phyloP scores from a whole-genome alignment of 2,797 vertebrate species.

The Gastrophryne carolinensis region DNA sequence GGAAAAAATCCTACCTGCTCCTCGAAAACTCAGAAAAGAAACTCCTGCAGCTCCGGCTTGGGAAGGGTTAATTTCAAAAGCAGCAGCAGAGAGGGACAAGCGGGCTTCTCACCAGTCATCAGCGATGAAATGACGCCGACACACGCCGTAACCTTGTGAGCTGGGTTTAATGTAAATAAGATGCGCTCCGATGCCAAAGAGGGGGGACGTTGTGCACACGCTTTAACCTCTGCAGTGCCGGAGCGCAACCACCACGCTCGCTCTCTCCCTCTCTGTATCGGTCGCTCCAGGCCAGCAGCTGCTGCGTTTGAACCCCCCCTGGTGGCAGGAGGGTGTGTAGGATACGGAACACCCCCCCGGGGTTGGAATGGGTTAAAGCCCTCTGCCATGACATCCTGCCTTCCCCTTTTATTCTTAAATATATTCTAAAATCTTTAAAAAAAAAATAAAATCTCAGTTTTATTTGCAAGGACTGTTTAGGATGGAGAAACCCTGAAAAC shows the following conservation, averaged over 20 bases:
- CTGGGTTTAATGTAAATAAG: slow-evolving; percentile 99
- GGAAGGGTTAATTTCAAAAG: slow-evolving; percentile 68
- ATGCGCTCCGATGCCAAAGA: slow-evolving; percentile 96
- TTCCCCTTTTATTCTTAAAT: too few relatives aligned
- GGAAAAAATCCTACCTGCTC: slow-evolving; percentile 91
- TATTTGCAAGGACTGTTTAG: slow-evolving; percentile 83
- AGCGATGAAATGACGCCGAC: slow-evolving; percentile 98
- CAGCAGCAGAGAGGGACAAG: slow-evolving; percentile 76
- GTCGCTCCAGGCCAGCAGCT: neutral
- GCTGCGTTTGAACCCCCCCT: neutral
- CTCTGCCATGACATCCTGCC: slow-evolving; percentile 61
- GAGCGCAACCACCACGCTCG: too few relatives aligned
- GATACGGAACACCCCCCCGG: neutral
- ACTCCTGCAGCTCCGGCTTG: slow-evolving; percentile 75
- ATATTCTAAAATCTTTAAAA: too few relatives aligned
- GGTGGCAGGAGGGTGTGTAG: neutral
- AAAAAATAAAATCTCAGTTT: slow-evolving; percentile 73
- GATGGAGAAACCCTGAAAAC: slow-evolving; percentile 75
- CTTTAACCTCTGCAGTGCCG: slow-evolving; percentile 78
- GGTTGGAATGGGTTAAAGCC: slow-evolving; percentile 16
- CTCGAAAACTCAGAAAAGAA: slow-evolving; percentile 81
- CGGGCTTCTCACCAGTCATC: slow-evolving; percentile 86
- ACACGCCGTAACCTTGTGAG: slow-evolving; percentile 99
- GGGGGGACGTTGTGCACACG: slow-evolving; percentile 84
- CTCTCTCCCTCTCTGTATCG: too few relatives aligned